Conservation (phyloP, 2,113 vertebrate species). For the Hippotragus niger region DNA sequence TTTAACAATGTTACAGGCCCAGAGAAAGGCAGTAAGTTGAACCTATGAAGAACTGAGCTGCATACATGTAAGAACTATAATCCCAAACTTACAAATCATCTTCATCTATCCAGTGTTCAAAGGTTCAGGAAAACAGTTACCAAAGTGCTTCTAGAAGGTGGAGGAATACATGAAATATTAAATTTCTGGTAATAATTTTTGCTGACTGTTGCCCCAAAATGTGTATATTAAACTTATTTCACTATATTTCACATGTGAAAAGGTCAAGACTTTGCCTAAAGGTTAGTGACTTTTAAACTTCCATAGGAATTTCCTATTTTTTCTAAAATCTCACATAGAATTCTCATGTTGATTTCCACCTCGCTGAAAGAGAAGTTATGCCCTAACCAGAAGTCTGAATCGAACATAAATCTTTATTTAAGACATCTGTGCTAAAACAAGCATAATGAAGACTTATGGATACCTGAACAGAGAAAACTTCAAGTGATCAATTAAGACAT, state of each 20-base stretch:
- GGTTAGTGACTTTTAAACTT: background rate
- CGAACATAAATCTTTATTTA: slow-evolving; percentile 22
- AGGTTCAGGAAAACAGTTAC: background rate
- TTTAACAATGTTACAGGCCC: background rate
- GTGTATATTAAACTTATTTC: background rate
- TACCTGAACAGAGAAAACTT: slow-evolving; percentile 30
- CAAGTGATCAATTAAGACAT: slow-evolving; percentile 35
- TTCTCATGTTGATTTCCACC: background rate
- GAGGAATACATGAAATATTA: background rate
- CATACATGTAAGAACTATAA: background rate
- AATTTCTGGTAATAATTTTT: background rate
- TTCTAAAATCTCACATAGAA: slow-evolving; percentile 17
- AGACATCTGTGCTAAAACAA: slow-evolving; percentile 7
- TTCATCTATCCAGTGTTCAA: background rate
- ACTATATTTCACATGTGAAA: background rate
- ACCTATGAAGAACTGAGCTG: background rate
- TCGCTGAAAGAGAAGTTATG: slow-evolving; percentile 22
- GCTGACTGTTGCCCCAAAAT: background rate
- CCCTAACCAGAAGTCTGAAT: slow-evolving; percentile 38
- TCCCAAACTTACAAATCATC: background rate
- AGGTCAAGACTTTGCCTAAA: background rate
- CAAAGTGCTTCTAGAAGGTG: background rate
- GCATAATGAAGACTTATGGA: slow-evolving; percentile 44
- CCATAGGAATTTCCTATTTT: background rate
- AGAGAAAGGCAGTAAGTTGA: slow-evolving; percentile 34